These are phyloP conservation scores for Rhinoderma darwinii DNA, from an alignment of 2,113 vertebrate species.

Conservation along the genomic window DNA sequence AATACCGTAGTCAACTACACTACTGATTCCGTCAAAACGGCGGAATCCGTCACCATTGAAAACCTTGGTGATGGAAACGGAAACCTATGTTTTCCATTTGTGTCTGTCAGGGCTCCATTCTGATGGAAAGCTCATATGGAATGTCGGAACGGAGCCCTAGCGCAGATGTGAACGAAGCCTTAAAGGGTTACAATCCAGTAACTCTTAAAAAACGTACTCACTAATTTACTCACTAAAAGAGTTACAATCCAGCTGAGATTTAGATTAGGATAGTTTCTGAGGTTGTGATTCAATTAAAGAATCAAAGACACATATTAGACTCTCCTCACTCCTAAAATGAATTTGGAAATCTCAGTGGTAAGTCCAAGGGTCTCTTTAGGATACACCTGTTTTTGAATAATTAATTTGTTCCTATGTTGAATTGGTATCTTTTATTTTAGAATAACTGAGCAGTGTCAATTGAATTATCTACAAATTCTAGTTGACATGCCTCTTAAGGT, in stretches of 20 bases:
- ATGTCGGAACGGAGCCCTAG: no score
- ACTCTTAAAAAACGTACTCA: no score
- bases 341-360: background rate
- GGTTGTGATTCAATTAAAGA: background rate
- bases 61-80: no score
- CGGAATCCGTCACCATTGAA: no score
- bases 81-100: no score
- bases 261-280: background rate
- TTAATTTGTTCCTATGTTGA: background rate
- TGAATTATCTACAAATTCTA: background rate
- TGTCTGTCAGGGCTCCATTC: no score
- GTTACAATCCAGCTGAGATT: constrained; percentile 11
- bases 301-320: background rate
- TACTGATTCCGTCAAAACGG: no score
- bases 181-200: no score
- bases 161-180: no score
- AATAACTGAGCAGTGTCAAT: background rate
- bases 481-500: background rate
- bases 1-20: no score
- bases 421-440: background rate
- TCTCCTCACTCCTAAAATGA: background rate
- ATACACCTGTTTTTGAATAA: background rate
- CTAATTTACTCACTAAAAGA: background rate
- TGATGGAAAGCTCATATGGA: no score
- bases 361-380: background rate